A percentile compares a stretch with the other conserved stretches of the same genome.
Conservation (phyloP, 2,888 invertebrate genomes). For the Balanococcus diminutus region DNA sequence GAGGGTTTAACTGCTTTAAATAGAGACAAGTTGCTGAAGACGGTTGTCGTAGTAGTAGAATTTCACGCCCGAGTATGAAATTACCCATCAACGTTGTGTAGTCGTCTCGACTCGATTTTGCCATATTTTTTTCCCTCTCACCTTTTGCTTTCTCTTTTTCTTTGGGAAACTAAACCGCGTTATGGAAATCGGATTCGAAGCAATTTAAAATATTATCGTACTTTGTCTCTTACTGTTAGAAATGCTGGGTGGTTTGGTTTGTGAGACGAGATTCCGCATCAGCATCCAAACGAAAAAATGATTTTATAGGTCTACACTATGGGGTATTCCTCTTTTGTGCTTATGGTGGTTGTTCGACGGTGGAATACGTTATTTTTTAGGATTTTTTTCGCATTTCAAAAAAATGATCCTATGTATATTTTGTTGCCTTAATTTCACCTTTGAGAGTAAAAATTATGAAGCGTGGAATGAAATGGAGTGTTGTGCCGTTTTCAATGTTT, state of each 20-base stretch:
- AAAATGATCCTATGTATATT: too few species aligned
- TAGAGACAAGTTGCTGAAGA: too few species aligned
- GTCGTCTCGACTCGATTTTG: not conserved
- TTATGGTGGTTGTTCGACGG: not conserved
- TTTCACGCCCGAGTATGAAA: not conserved
- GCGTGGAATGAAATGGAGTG: not conserved
- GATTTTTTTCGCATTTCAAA: not conserved
- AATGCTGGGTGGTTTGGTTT: not conserved
- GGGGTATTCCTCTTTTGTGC: not conserved
- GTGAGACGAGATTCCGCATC: too few species aligned
- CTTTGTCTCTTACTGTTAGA: not conserved
- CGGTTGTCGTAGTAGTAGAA: not conserved
- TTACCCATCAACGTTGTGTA: not conserved
- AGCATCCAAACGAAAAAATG: not conserved
- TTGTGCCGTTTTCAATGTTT: too few species aligned
- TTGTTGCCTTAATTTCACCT: not conserved
- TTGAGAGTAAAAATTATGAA: not conserved
- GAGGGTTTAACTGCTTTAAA: too few species aligned
- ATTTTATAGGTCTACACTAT: too few species aligned
- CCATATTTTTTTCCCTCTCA: not conserved
- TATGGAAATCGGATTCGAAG: conserved; percentile 6
- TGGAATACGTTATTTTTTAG: not conserved
- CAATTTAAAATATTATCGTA: conserved; percentile 1
- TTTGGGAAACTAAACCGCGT: not conserved
- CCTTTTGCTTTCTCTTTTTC: not conserved